These are phyloP conservation scores for Drosophila borborema DNA, from an alignment of 2,888 invertebrate species.

Conservation along the genomic window DNA sequence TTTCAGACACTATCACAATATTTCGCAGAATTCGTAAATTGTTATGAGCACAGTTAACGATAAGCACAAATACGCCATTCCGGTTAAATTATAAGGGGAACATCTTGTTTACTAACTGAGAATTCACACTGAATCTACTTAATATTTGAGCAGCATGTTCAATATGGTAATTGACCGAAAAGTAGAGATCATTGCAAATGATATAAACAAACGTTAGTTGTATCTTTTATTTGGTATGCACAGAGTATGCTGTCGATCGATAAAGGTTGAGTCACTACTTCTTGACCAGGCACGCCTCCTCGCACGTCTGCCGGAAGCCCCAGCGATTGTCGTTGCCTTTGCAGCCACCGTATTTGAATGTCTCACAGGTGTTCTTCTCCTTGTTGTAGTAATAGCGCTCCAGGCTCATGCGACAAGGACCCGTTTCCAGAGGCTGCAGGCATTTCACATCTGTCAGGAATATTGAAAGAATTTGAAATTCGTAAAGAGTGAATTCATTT, in stretches of 20 bases:
- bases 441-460: slow-evolving; percentile 74
- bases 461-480: neutral
- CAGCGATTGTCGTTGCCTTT: slow-evolving; percentile 82
- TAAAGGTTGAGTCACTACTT: slow-evolving; percentile 34
- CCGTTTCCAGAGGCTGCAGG: slow-evolving; percentile 75
- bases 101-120: neutral
- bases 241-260: neutral
- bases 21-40: neutral
- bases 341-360: slow-evolving; percentile 82
- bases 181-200: neutral
- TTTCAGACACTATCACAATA: neutral
- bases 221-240: slow-evolving; percentile 18
- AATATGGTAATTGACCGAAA: neutral
- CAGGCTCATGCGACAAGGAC: slow-evolving; percentile 82
- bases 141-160: neutral
- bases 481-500: neutral
- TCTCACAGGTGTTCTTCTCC: slow-evolving; percentile 73
- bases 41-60: neutral
- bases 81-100: neutral
- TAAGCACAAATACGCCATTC: neutral
- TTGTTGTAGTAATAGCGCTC: slow-evolving; percentile 80
- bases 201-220: neutral
- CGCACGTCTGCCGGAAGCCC: slow-evolving; percentile 76
- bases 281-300: slow-evolving; percentile 68
- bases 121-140: neutral